Conservation (phyloP, 2,888 invertebrate genomes). For the Cheilosia variabilis region DNA sequence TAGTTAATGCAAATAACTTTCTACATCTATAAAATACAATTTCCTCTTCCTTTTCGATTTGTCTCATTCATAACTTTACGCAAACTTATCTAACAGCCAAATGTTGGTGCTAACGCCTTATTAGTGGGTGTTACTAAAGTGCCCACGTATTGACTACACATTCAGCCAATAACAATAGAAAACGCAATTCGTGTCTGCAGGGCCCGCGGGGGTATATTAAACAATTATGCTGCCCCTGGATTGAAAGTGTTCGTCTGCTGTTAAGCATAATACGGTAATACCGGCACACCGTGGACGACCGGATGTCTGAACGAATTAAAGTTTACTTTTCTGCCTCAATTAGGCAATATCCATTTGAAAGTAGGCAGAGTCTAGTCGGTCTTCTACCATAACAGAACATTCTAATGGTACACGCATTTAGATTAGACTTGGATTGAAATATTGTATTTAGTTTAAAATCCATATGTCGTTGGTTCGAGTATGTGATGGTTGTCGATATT, state of each 20-base stretch:
- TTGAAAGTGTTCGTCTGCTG: constrained; percentile 34
- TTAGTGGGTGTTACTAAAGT: constrained; percentile 30
- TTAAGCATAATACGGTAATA: not conserved
- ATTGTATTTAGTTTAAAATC: not conserved
- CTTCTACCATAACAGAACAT: not conserved
- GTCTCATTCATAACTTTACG: constrained; percentile 28
- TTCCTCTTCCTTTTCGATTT: constrained; percentile 26
- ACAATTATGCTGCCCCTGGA: constrained; percentile 19
- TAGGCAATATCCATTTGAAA: constrained; percentile 44
- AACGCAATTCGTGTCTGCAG: constrained; percentile 36
- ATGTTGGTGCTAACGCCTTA: constrained; percentile 22
- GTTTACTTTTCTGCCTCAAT: constrained; percentile 27
- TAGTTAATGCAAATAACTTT: not conserved
- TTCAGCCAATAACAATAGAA: constrained; percentile 3
- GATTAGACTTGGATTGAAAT: not conserved
- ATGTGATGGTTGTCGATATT: too few relatives aligned
- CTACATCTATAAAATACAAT: constrained; percentile 5
- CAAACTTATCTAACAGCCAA: constrained; percentile 34
- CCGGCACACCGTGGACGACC: constrained; percentile 29
- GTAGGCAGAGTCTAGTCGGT: not conserved
- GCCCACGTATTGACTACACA: constrained; percentile 27
- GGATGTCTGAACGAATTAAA: constrained; percentile 53
- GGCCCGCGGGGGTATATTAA: constrained; percentile 27
- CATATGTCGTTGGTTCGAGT: not conserved
- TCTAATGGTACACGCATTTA: not conserved